phyloP scores from a whole-genome alignment of 2,113 vertebrate genomes.

The Hemibagrus wyckioides region DNA sequence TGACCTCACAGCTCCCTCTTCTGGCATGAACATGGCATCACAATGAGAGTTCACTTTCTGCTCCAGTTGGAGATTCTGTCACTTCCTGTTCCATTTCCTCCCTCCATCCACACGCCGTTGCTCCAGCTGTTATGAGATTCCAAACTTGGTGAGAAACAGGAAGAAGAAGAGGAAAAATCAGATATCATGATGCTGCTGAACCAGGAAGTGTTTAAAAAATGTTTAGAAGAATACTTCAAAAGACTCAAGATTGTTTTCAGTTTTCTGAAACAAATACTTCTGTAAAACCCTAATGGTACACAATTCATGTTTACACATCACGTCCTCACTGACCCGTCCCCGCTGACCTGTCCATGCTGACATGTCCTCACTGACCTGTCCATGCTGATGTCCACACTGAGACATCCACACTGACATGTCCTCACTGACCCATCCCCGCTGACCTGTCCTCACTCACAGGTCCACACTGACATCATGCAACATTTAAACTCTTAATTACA shows the following conservation, averaged over 20 bases:
- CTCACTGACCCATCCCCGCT: no score
- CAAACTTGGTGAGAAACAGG: background rate
- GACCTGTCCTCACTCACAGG: no score
- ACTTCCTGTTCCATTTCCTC: background rate
- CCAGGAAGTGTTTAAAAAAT: background rate
- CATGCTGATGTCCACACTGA: no score
- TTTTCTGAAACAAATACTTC: background rate
- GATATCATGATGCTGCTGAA: background rate
- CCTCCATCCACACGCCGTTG: background rate
- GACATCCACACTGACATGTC: no score
- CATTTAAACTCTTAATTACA: no score
- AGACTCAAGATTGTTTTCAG: no score
- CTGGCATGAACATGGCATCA: background rate
- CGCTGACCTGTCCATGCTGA: no score
- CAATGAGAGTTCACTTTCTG: background rate
- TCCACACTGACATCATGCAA: no score
- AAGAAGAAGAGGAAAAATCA: no score
- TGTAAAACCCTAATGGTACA: background rate
- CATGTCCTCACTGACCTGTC: no score
- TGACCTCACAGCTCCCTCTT: constrained; percentile 30
- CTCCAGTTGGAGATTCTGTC: background rate
- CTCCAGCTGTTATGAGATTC: background rate
- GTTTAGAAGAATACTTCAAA: background rate
- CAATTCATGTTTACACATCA: background rate
- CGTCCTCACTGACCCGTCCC: no score